phyloP scores from a whole-genome alignment of 2,888 invertebrate genomes.

The Trilocha varians region DNA sequence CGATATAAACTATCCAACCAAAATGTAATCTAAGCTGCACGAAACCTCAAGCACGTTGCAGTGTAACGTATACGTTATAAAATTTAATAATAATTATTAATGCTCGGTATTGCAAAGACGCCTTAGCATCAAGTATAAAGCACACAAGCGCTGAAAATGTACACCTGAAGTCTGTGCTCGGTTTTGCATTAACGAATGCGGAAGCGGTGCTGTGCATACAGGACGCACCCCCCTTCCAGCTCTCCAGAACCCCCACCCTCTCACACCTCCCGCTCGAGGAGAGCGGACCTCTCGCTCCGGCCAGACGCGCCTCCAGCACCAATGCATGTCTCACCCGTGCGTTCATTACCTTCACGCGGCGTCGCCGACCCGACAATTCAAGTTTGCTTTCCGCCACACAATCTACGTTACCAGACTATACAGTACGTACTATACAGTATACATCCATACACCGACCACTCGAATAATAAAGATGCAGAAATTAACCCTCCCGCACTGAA shows the following conservation, averaged over 20 bases:
- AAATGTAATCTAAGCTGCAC: slow-evolving; percentile 5
- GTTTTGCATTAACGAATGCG: slow-evolving; percentile 74
- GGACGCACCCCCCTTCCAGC: slow-evolving; percentile 49
- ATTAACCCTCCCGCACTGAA: slow-evolving; percentile 66
- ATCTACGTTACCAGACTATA: slow-evolving; percentile 66
- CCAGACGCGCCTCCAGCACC: slow-evolving; percentile 65
- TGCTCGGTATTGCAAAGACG: slow-evolving; percentile 61
- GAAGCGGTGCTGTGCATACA: slow-evolving; percentile 72
- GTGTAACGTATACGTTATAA: slow-evolving; percentile 24
- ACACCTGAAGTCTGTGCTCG: slow-evolving; percentile 71
- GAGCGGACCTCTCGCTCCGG: slow-evolving; percentile 48
- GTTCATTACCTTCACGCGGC: slow-evolving; percentile 69
- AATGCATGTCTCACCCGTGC: slow-evolving; percentile 63
- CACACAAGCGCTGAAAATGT: slow-evolving; percentile 70
- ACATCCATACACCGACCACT: slow-evolving; percentile 60
- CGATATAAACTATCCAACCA: slow-evolving; percentile 20
- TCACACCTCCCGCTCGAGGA: slow-evolving; percentile 24
- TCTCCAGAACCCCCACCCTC: slow-evolving; percentile 22
- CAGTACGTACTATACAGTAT: slow-evolving; percentile 56
- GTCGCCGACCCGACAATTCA: slow-evolving; percentile 65
- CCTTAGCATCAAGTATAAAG: slow-evolving; percentile 65
- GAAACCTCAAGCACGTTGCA: neutral
- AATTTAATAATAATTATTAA: slow-evolving; percentile 69
- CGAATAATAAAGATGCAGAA: slow-evolving; percentile 73
- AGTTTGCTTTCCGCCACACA: slow-evolving; percentile 71